Evolutionary conservation across 2,113 vertebrate genomes (phyloP).

Genomic region (Progne subis): DNA sequence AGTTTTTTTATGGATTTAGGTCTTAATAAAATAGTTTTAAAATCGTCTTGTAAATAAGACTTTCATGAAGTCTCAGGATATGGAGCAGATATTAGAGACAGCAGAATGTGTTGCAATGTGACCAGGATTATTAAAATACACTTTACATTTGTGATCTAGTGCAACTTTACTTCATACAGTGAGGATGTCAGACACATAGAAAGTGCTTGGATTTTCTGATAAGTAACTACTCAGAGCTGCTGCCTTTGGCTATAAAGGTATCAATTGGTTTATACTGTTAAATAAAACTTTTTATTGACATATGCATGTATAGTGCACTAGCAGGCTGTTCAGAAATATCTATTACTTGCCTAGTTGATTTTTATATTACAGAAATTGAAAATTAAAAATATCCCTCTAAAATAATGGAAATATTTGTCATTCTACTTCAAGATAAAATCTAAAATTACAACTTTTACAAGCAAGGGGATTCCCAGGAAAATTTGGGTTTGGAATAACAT

Average conservation of each 20-base stretch:
- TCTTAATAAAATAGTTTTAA: not conserved
- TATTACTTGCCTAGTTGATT: not conserved
- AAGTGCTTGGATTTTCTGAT: not conserved
- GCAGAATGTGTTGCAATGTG: not conserved
- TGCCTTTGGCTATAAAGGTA: not conserved
- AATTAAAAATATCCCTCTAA: not conserved
- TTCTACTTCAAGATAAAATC: not conserved
- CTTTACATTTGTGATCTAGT: not conserved
- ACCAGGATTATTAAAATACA: not conserved
- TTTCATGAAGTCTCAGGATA: not conserved
- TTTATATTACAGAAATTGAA: not conserved
- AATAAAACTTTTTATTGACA: not conserved
- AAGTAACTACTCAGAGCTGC: not conserved
- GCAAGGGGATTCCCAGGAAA: not conserved
- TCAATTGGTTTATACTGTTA: not conserved
- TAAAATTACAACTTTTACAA: not conserved
- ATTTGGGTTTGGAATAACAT: not conserved
- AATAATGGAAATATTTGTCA: not conserved
- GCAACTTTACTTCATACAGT: not conserved
- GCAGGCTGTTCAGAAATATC: not conserved
- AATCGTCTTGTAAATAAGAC: not conserved
- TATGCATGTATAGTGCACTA: not conserved
- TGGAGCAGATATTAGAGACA: not conserved
- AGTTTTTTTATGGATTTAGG: not conserved
- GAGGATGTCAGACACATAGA: not conserved